phyloP scores from a whole-genome alignment of 2,888 invertebrate species.

The Epinotia ramella region DNA sequence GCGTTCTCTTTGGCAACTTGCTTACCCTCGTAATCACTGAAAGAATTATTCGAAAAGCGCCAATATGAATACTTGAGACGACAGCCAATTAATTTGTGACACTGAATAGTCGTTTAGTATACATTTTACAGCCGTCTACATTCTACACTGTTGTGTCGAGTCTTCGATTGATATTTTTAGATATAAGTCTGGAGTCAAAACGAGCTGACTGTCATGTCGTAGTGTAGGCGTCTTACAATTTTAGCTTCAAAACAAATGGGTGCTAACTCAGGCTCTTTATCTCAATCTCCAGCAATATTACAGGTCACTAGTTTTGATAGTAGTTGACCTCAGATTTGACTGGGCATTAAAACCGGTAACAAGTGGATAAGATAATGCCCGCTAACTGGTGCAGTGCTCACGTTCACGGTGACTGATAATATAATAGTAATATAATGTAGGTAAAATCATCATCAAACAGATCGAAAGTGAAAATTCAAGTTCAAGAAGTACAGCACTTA shows the following conservation, averaged over 20 bases:
- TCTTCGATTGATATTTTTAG: not conserved
- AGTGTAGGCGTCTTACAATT: not conserved
- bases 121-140: not conserved
- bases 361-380: constrained; percentile 35
- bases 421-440: constrained; percentile 16
- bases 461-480: not conserved
- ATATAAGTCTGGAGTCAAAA: not conserved
- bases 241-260: not conserved
- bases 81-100: constrained; percentile 3
- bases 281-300: constrained; percentile 7
- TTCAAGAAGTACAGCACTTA: not conserved
- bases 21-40: constrained; percentile 11
- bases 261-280: not conserved
- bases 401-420: constrained; percentile 19
- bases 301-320: constrained; percentile 15
- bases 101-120: not conserved
- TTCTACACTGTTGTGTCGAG: not conserved
- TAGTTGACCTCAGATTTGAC: constrained; percentile 8
- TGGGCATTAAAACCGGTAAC: constrained; percentile 21
- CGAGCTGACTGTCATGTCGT: not conserved
- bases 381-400: constrained; percentile 28
- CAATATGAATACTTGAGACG: not conserved
- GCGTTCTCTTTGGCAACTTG: constrained; percentile 20
- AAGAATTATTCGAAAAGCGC: constrained; percentile 13
- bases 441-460: not conserved